Conservation (phyloP, 2,113 vertebrate genomes). For the Vidua chalybeata region DNA sequence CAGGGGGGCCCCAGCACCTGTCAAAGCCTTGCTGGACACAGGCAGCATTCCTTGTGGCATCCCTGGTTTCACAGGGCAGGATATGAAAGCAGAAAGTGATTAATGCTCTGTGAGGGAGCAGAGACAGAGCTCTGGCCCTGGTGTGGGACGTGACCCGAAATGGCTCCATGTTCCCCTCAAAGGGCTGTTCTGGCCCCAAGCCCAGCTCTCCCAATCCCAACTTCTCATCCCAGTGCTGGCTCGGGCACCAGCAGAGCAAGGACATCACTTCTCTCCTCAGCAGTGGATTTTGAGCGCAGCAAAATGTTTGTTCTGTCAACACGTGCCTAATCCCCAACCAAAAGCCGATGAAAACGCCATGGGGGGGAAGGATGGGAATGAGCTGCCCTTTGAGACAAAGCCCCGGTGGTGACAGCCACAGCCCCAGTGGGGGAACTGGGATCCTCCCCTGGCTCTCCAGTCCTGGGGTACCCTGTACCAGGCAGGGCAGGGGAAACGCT, state of each 20-base stretch:
- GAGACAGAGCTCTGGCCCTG: neutral
- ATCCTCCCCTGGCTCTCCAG: neutral
- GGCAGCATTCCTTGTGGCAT: neutral
- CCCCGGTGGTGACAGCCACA: neutral
- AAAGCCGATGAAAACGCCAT: constrained; percentile 53
- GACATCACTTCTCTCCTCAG: neutral
- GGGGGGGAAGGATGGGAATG: constrained; percentile 56
- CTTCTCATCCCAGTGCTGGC: neutral
- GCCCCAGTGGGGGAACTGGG: neutral
- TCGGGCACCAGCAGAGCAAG: neutral
- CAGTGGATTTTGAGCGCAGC: constrained; percentile 30
- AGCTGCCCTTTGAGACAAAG: constrained; percentile 63
- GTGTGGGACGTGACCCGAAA: neutral
- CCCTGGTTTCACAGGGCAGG: neutral
- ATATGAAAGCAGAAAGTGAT: neutral
- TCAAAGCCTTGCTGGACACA: fast-evolving
- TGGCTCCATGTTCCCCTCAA: neutral
- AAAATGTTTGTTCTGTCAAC: constrained; percentile 73
- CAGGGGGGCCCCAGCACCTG: neutral
- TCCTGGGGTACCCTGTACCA: neutral
- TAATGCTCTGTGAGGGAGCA: neutral
- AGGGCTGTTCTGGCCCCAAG: neutral
- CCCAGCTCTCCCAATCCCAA: neutral
- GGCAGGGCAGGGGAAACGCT: neutral
- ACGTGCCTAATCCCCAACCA: constrained; percentile 59